Conservation (phyloP, 2,113 vertebrate genomes). For the Datnioides undecimradiatus region DNA sequence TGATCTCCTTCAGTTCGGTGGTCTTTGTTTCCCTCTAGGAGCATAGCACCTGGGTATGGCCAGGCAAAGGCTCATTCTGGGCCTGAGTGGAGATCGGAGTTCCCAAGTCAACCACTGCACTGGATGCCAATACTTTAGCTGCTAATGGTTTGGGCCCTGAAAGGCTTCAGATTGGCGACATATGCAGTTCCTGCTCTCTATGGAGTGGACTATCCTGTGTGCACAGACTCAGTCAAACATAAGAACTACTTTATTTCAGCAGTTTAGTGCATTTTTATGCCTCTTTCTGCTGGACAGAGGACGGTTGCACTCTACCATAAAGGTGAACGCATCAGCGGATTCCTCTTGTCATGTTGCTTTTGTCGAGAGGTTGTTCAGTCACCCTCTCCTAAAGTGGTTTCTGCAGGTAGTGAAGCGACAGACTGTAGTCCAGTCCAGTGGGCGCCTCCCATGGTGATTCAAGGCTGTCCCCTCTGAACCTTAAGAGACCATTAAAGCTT, state of each 20-base stretch:
- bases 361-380: background rate
- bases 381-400: conserved; percentile 8
- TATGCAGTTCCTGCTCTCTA: background rate
- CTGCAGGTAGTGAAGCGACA: conserved; percentile 3
- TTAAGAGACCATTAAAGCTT: conserved; percentile 9
- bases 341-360: conserved; percentile 35
- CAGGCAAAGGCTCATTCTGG: background rate
- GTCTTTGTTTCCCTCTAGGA: background rate
- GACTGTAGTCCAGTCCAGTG: background rate
- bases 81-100: background rate
- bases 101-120: too few species aligned
- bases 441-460: background rate
- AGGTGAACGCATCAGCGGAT: conserved; percentile 40
- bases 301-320: conserved; percentile 10
- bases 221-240: background rate
- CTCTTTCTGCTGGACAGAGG: background rate
- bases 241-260: background rate
- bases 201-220: background rate
- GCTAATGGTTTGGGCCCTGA: background rate
- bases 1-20: background rate
- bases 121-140: background rate
- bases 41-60: background rate
- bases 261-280: conserved; percentile 1
- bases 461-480: conserved; percentile 7
- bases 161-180: conserved; percentile 10